These are phyloP conservation scores for Desoria tigrina DNA, from an alignment of 2,888 invertebrate genomes.

Conservation along the genomic window DNA sequence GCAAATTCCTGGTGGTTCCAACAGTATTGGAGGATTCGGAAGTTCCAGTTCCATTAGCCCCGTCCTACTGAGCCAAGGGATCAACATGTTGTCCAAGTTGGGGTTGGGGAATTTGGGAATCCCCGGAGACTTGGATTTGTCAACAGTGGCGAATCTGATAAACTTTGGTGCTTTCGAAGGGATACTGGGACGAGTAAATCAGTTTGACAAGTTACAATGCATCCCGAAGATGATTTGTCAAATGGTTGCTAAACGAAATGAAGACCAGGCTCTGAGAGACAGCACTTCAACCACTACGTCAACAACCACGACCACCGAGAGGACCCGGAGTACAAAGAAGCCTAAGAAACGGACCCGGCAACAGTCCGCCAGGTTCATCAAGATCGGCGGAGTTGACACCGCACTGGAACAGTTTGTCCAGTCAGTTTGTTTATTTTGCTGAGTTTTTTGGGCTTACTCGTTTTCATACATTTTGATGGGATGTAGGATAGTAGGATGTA, in stretches of 20 bases:
- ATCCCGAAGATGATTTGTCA: constrained; percentile 49
- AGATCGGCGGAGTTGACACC: constrained; percentile 46
- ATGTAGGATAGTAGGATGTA: too few relatives aligned
- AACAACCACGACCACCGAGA: constrained; percentile 20
- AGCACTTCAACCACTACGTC: constrained; percentile 17
- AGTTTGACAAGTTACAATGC: constrained; percentile 47
- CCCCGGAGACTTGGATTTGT: constrained; percentile 33
- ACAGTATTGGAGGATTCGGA: constrained; percentile 1
- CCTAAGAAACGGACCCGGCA: not conserved
- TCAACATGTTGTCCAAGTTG: constrained; percentile 5
- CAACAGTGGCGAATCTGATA: constrained; percentile 27
- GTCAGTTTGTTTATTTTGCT: constrained; percentile 25
- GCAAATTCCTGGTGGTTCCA: constrained; percentile 2
- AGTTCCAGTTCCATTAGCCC: not conserved
- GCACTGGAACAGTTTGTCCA: constrained; percentile 49
- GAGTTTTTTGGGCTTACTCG: too few relatives aligned
- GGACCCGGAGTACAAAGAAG: not conserved
- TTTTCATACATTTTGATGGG: too few relatives aligned
- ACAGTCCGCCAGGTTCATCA: constrained; percentile 37
- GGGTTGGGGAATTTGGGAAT: constrained; percentile 22
- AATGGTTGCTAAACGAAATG: constrained; percentile 44
- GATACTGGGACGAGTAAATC: constrained; percentile 42
- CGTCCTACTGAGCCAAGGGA: not conserved
- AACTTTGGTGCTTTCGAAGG: constrained; percentile 44
- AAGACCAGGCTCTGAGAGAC: constrained; percentile 30